Base-by-base conservation (phyloP, 2,888 invertebrate genomes). In the Melinaea marsaeus region DNA sequence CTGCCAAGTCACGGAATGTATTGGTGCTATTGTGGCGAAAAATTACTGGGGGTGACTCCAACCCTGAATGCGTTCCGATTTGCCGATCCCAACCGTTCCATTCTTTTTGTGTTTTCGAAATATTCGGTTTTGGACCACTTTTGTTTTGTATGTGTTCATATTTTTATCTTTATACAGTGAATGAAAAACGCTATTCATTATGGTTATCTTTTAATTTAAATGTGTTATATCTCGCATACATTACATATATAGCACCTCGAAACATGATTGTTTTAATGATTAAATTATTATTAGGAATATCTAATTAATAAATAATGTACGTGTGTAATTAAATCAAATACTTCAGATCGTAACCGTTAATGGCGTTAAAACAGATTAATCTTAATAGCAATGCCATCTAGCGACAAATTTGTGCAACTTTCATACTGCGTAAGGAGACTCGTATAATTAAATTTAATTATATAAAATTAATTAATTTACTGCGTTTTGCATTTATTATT, bases 1-100 rank as follows among this genome's bases (percentile, higher is more conserved):
- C 82, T 89, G 90, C 88, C 90, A 90, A 90, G 88, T 90, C 90
- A 90, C 88, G 87, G 82, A 86, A 90, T 88, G 88, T 90, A 90
- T 90, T 88, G 89, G 79, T 81, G 88, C 86, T 83, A 86, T 88
- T 88, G 88, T 89, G 87, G 88, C 87, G 88, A 88, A 87, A 88
- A 87, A 88, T 86, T 86, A 85, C 86, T 85, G 87, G 74, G 75
- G 87, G 75, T 73, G 81, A 80, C 79, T 81, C 79, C 77, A 63
- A 78, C 74, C 77, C 22, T 51, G 51, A 51, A 51, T 51, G 51
- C 55, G 34, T 37, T 69, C 65, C 62, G 69, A 34, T 34, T 56
- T 34, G 34, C n/a, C 35, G 37, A 34, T 34, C 35, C 13, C 7
- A n/a, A 33, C 55, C 13, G 22, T 48, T 13, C 22, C 6, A 48